Evolutionary conservation across 23 tunicate species (phyloP).

Genomic region (Halocynthia roretzi): DNA sequence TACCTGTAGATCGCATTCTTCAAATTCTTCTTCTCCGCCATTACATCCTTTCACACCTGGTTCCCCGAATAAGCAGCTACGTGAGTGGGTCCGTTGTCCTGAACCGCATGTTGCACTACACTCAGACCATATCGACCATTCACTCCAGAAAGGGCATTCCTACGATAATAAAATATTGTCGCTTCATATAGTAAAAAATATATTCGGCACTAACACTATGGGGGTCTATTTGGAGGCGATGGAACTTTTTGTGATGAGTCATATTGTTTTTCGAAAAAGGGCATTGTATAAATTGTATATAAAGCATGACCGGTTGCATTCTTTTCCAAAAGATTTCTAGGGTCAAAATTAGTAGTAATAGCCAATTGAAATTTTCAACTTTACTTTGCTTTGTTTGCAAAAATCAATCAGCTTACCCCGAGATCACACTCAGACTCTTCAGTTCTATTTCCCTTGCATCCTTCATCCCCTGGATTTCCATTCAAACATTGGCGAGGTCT

Average conservation of each 20-base stretch:
- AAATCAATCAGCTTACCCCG: too few relatives aligned
- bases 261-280: too few relatives aligned
- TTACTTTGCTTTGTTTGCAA: too few relatives aligned
- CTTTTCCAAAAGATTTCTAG: too few relatives aligned
- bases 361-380: too few relatives aligned
- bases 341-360: too few relatives aligned
- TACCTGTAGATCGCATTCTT: not conserved
- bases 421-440: not conserved
- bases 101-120: conserved; percentile 34
- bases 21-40: conserved; percentile 1
- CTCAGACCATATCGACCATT: conserved; percentile 19
- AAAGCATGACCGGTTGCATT: too few relatives aligned
- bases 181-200: too few relatives aligned
- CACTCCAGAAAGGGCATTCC: conserved; percentile 22
- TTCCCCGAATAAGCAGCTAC: conserved; percentile 46
- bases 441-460: conserved; percentile 10
- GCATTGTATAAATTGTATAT: too few relatives aligned
- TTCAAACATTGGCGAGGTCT: conserved; percentile 32
- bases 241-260: too few relatives aligned
- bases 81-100: conserved; percentile 5
- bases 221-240: too few relatives aligned
- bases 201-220: too few relatives aligned
- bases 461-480: conserved; percentile 29
- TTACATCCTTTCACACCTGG: conserved; percentile 51
- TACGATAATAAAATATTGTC: not conserved